These are phyloP conservation scores for Empidonax traillii DNA, from an alignment of 2,113 vertebrate species.

Conservation along the genomic window DNA sequence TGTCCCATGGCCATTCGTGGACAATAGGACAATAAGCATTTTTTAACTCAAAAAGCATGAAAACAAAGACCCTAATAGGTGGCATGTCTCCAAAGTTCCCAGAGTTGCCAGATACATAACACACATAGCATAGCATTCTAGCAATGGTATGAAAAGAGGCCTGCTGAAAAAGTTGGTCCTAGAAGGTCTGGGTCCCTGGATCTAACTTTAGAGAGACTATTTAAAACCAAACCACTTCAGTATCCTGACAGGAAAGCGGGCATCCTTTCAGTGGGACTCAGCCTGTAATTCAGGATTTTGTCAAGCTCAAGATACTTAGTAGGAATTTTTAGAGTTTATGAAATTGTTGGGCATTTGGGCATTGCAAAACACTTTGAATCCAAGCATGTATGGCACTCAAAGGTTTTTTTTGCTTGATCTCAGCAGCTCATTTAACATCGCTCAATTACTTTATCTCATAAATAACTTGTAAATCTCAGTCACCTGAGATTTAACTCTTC, in stretches of 20 bases:
- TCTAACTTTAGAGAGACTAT: neutral
- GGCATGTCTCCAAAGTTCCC: neutral
- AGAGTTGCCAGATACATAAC: neutral
- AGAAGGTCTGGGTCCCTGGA: neutral
- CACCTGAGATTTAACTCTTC: neutral
- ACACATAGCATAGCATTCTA: rapidly evolving
- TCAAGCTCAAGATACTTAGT: neutral
- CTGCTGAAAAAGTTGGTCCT: neutral
- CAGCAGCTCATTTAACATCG: neutral
- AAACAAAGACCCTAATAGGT: neutral
- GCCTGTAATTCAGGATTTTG: neutral
- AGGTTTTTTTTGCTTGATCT: neutral
- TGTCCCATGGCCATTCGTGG: neutral
- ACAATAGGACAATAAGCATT: neutral
- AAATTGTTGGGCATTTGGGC: neutral
- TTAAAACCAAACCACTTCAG: neutral
- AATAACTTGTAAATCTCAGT: neutral
- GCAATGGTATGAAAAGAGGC: rapidly evolving
- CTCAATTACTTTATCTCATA: neutral
- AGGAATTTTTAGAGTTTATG: neutral
- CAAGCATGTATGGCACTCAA: neutral
- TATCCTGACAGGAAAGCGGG: neutral
- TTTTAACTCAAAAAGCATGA: neutral
- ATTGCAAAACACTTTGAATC: neutral
- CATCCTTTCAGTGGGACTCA: neutral